Evolutionary conservation across 2,113 vertebrate genomes (phyloP).

Genomic region (Atlantisia rogersi): DNA sequence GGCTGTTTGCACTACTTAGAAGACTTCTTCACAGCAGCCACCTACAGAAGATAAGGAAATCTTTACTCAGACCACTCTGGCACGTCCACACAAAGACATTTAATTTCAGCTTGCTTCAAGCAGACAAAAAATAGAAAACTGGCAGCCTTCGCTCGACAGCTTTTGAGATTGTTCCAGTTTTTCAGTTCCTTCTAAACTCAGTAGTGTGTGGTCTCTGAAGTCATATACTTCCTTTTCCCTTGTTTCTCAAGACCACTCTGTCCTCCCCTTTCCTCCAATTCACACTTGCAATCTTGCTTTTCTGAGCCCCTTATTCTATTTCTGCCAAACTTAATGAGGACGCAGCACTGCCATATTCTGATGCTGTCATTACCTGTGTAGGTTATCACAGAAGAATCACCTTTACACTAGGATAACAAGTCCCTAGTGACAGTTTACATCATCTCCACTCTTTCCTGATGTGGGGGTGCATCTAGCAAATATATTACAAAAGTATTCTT

Average conservation of each 20-base stretch:
- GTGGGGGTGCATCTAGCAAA: background rate
- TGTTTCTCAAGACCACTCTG: background rate
- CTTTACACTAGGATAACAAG: fast-evolving
- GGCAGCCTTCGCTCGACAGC: background rate
- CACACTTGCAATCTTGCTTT: background rate
- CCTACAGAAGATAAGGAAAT: background rate
- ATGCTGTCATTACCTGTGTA: fast-evolving
- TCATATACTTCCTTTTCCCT: background rate
- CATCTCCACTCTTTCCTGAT: background rate
- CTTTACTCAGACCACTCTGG: background rate
- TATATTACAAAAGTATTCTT: background rate
- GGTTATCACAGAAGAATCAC: background rate
- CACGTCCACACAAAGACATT: fast-evolving
- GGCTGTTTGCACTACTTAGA: background rate
- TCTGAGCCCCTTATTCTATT: fast-evolving
- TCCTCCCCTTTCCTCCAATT: background rate
- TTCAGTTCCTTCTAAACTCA: constrained; percentile 21
- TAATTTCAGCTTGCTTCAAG: background rate
- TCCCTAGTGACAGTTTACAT: background rate
- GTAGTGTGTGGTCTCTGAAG: background rate
- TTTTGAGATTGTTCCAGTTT: constrained; percentile 15
- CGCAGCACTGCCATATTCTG: fast-evolving
- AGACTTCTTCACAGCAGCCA: background rate
- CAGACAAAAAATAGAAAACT: background rate
- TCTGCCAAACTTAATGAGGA: background rate